Percentiles rank a stretch among this genome's conserved stretches.
Evolutionary conservation across 2,888 invertebrate genomes (phyloP).

Genomic region (Cotesia congregata): DNA sequence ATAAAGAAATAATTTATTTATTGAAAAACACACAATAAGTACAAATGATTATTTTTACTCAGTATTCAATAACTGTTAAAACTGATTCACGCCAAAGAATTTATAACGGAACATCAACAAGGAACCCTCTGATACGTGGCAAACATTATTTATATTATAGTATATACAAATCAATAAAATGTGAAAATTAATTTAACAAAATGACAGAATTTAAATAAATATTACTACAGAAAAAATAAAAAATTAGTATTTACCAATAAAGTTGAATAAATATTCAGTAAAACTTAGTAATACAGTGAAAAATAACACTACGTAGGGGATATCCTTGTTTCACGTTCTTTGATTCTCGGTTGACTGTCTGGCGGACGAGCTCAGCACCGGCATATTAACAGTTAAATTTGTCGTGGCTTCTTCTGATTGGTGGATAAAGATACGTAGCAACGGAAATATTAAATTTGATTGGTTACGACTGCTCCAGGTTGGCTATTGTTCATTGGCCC

Average conservation of each 20-base stretch:
- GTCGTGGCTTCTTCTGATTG: constrained; percentile 78
- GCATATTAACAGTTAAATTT: constrained; percentile 66
- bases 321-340: constrained; percentile 37
- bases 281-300: constrained; percentile 30
- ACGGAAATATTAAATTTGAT: constrained; percentile 69
- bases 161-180: constrained; percentile 26
- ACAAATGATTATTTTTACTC: neutral
- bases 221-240: constrained; percentile 33
- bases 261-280: constrained; percentile 17
- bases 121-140: constrained; percentile 19
- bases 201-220: neutral
- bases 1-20: neutral
- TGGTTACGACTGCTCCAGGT: constrained; percentile 73
- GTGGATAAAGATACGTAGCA: constrained; percentile 66
- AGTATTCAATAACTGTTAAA: neutral
- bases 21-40: neutral
- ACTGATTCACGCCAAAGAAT: constrained; percentile 3
- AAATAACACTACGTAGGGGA: constrained; percentile 28
- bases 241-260: constrained; percentile 28
- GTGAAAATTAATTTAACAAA: neutral
- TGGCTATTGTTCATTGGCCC: constrained; percentile 78
- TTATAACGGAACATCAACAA: constrained; percentile 28
- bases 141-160: neutral
- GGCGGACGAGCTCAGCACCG: constrained; percentile 54
- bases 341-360: constrained; percentile 62